A percentile compares a stretch with the other conserved stretches of the same genome.
phyloP scores from a whole-genome alignment of 2,888 invertebrate species.

The Patella depressa region DNA sequence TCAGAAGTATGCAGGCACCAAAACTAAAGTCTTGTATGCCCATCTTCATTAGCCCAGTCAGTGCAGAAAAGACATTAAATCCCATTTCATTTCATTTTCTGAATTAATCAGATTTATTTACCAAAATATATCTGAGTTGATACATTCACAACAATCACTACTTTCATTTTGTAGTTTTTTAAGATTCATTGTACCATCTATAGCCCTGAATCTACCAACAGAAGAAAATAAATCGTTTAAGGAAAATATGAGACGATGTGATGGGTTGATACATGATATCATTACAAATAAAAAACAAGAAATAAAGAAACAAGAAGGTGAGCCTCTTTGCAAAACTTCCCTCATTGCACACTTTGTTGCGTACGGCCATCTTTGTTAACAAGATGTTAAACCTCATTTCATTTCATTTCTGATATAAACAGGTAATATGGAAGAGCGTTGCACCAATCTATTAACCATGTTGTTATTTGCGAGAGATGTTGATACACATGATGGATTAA shows the following conservation, averaged over 20 bases:
- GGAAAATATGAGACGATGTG: conserved; percentile 22
- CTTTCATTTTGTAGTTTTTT: conserved; percentile 21
- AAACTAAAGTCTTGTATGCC: no score
- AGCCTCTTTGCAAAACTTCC: background rate
- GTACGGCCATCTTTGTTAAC: no score
- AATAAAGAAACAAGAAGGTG: conserved; percentile 17
- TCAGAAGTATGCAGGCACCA: no score
- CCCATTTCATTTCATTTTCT: no score
- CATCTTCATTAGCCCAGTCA: no score
- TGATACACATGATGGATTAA: conserved; percentile 34
- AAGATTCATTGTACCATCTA: conserved; percentile 17
- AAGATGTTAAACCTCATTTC: no score
- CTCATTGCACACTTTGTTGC: no score
- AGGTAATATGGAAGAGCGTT: background rate
- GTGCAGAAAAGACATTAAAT: no score
- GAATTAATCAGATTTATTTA: no score
- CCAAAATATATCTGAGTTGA: no score
- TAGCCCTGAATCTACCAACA: conserved; percentile 11
- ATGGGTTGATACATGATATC: conserved; percentile 31
- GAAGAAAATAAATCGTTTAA: conserved; percentile 27
- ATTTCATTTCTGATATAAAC: no score
- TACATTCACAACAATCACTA: no score
- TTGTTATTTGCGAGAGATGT: conserved; percentile 42
- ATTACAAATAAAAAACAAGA: conserved; percentile 32
- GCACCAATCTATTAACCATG: conserved; percentile 35